Evolutionary conservation across 2,888 invertebrate genomes (phyloP).

Genomic region (Gnatocerus cornutus): DNA sequence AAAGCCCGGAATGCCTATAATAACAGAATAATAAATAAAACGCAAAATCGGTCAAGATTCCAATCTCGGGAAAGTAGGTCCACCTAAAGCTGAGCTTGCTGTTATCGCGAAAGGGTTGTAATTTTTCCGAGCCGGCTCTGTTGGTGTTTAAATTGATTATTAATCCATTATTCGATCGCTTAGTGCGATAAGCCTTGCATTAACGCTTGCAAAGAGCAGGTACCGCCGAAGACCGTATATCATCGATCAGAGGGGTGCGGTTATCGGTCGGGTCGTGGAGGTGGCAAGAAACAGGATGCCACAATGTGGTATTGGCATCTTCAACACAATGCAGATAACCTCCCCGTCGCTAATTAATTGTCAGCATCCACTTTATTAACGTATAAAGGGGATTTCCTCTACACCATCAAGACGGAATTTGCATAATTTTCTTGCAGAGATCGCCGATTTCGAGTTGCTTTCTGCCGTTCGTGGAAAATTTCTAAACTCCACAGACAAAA

Average conservation of each 20-base stretch:
- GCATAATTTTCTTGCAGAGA: conserved; percentile 11
- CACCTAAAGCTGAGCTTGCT: too few relatives aligned
- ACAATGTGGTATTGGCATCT: conserved; percentile 33
- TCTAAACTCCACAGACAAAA: too few relatives aligned
- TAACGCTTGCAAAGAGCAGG: conserved; percentile 19
- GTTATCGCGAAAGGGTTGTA: too few relatives aligned
- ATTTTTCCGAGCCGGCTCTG: neutral
- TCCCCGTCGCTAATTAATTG: conserved; percentile 26
- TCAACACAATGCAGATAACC: conserved; percentile 28
- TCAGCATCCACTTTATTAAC: conserved; percentile 26
- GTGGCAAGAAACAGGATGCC: conserved; percentile 34
- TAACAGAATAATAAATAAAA: conserved; percentile 20
- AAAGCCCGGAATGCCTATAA: conserved; percentile 11
- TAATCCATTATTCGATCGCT: conserved; percentile 19
- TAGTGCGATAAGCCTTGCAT: conserved; percentile 22
- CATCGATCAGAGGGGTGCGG: conserved; percentile 21
- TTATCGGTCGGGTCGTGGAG: neutral
- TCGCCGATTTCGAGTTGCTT: neutral
- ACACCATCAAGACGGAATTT: conserved; percentile 12
- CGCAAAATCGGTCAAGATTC: conserved; percentile 14
- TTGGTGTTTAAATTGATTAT: conserved; percentile 1
- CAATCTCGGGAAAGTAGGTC: neutral
- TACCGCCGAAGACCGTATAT: conserved; percentile 11
- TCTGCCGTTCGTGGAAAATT: too few relatives aligned
- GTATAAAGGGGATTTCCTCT: conserved; percentile 27